Evolutionary conservation across 1,140 invertebrate species (phyloP).

Genomic region (Zophobas atratus): DNA sequence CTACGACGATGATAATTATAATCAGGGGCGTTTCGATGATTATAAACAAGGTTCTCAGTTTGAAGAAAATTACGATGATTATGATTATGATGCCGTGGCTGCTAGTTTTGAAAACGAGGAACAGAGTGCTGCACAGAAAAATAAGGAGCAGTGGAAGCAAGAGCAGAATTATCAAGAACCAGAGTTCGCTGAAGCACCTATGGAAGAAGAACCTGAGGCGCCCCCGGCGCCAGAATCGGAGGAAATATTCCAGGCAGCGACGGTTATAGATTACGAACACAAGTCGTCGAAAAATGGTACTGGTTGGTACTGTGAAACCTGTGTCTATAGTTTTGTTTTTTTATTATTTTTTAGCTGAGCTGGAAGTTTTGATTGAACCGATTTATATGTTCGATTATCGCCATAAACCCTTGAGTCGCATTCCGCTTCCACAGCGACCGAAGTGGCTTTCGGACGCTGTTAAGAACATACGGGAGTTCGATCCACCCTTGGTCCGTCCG

Average conservation of each 20-base stretch:
- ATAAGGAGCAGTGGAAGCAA: constrained; percentile 9
- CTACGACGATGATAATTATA: constrained; percentile 28
- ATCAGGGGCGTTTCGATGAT: constrained; percentile 11
- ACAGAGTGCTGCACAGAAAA: background rate
- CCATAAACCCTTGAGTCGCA: constrained; percentile 65
- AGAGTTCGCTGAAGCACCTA: background rate
- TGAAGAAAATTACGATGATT: constrained; percentile 16
- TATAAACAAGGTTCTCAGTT: background rate
- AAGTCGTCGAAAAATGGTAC: constrained; percentile 67
- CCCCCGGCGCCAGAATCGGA: constrained; percentile 46
- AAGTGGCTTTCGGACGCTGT: constrained; percentile 62
- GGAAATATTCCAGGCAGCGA: constrained; percentile 58
- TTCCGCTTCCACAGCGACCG: constrained; percentile 64
- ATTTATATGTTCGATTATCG: constrained; percentile 64
- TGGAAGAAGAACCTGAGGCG: background rate
- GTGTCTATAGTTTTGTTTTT: background rate
- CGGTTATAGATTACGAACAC: constrained; percentile 82
- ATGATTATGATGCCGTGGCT: background rate
- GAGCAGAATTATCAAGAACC: constrained; percentile 30
- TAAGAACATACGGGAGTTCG: constrained; percentile 64
- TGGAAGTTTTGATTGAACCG: constrained; percentile 60
- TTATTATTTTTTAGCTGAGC: constrained; percentile 54
- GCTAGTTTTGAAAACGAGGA: constrained; percentile 18
- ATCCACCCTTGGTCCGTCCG: constrained; percentile 46
- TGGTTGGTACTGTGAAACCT: background rate